Percentiles rank a stretch among this genome's conserved stretches.
phyloP scores from a whole-genome alignment of 2,113 vertebrate species.

The Aegotheles bennettii region DNA sequence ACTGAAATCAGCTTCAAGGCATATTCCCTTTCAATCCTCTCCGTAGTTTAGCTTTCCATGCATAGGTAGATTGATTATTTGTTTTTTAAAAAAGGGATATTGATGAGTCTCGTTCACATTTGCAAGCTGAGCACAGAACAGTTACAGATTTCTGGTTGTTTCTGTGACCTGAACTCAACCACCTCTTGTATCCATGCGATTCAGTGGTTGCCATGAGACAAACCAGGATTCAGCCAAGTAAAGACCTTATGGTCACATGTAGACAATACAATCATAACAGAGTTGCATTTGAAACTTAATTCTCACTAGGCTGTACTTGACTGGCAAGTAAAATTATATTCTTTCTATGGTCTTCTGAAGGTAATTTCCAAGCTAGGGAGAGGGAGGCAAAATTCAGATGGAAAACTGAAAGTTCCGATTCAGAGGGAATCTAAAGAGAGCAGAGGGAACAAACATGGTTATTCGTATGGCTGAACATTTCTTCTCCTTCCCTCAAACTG shows the following conservation, averaged over 20 bases:
- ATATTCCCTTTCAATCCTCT: not conserved
- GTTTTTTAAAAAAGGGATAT: not conserved
- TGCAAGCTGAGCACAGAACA: not conserved
- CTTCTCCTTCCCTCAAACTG: not conserved
- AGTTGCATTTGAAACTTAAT: not conserved
- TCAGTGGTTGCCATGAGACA: not conserved
- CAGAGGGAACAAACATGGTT: not conserved
- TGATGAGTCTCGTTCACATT: not conserved
- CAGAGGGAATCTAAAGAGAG: not conserved
- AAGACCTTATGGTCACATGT: not conserved
- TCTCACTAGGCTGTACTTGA: not conserved
- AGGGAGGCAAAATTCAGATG: not conserved
- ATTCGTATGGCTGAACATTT: not conserved
- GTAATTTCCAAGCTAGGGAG: not conserved
- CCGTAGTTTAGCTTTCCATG: not conserved
- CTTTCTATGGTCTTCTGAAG: not conserved
- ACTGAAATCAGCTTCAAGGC: not conserved
- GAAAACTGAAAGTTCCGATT: not conserved
- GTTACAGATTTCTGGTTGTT: not conserved
- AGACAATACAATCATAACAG: not conserved
- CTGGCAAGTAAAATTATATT: not conserved
- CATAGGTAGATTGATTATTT: not conserved
- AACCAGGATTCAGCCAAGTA: not conserved
- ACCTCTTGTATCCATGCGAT: not conserved
- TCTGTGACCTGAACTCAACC: not conserved